Evolutionary conservation across 37 sponge, comb jelly and placozoan species (phyloP).

Genomic region (Ianthella basta): DNA sequence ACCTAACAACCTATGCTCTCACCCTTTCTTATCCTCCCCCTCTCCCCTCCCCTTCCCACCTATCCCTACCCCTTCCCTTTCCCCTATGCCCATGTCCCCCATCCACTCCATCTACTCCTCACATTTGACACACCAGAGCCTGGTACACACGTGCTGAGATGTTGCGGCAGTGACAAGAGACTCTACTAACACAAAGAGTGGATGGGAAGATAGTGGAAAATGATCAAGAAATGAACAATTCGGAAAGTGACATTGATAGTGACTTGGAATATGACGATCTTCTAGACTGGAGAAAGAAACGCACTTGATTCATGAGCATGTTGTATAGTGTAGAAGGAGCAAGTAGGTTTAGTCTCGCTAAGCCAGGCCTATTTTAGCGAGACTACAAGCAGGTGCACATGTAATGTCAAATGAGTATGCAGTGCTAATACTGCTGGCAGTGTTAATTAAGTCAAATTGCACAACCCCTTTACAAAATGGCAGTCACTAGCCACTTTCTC

Average conservation of each 20-base stretch:
- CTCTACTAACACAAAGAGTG: background rate
- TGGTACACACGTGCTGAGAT: slow-evolving; percentile 68
- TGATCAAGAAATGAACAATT: background rate
- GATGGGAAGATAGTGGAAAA: background rate
- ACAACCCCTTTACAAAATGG: background rate
- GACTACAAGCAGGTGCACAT: too few species aligned
- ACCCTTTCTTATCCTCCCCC: background rate
- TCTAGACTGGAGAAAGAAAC: slow-evolving; percentile 64
- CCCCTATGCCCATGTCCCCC: too few species aligned
- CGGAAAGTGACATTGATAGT: slow-evolving; percentile 32
- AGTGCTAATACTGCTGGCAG: too few species aligned
- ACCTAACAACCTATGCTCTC: background rate
- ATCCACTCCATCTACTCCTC: too few species aligned
- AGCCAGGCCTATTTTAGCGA: too few species aligned
- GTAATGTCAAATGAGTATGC: too few species aligned
- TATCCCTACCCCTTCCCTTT: too few species aligned
- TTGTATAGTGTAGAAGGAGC: too few species aligned
- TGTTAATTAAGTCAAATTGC: too few species aligned
- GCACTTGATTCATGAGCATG: background rate
- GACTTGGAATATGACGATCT: slow-evolving; percentile 62
- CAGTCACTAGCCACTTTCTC: slow-evolving; percentile 44
- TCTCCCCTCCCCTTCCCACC: too few species aligned
- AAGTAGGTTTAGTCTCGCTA: too few species aligned
- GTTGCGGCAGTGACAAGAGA: slow-evolving; percentile 65
- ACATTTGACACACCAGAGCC: slow-evolving; percentile 10